phyloP scores from a whole-genome alignment of 2,797 vertebrate genomes.

The Prionace glauca region DNA sequence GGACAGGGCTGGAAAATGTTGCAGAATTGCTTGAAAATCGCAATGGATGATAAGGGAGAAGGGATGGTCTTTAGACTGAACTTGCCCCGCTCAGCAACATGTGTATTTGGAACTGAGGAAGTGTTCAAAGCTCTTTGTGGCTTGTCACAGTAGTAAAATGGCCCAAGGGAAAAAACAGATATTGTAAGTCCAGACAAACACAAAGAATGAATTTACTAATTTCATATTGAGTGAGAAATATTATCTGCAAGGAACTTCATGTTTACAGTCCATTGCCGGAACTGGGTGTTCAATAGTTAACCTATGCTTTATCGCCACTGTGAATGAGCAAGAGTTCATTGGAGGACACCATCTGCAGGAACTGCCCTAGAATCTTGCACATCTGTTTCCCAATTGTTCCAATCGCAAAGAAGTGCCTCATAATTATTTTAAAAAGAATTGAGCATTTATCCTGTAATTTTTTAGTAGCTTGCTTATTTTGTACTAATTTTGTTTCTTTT shows the following conservation, averaged over 20 bases:
- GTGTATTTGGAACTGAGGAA: not conserved
- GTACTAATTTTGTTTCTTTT: not conserved
- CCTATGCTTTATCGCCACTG: not conserved
- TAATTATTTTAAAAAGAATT: not conserved
- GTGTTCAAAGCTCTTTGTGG: not conserved
- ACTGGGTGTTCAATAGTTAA: not conserved
- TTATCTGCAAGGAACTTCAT: not conserved
- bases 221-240: not conserved
- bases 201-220: no score
- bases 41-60: not conserved
- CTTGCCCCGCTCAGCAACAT: not conserved
- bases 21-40: not conserved
- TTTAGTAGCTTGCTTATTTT: not conserved
- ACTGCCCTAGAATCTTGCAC: not conserved
- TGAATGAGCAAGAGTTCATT: not conserved
- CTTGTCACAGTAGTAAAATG: not conserved
- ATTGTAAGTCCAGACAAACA: not conserved
- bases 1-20: not conserved
- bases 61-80: not conserved
- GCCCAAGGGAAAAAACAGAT: not conserved
- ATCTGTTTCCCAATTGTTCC: conserved; percentile 12
- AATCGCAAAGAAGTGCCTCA: not conserved
- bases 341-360: not conserved
- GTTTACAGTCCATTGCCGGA: not conserved
- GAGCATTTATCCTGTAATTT: not conserved